A percentile compares a stretch with the other conserved stretches of the same genome.
These are phyloP conservation scores for Idaea aversata DNA, from an alignment of 2,888 invertebrate species.

Conservation along the genomic window DNA sequence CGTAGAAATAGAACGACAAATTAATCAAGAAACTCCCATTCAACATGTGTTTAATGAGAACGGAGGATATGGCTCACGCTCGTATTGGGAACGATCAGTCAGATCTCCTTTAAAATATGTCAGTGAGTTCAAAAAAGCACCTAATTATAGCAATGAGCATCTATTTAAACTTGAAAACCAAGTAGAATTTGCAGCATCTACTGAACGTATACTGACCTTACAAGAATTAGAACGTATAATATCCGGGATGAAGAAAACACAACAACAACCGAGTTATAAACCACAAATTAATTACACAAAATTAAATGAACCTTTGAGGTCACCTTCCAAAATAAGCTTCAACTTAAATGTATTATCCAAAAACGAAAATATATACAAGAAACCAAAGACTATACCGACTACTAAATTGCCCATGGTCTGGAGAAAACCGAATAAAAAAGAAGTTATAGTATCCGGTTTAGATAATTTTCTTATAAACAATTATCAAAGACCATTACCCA, in stretches of 20 bases:
- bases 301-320: constrained; percentile 13
- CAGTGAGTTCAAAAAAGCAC: constrained; percentile 33
- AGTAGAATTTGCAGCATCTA: constrained; percentile 51
- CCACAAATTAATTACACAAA: constrained; percentile 22
- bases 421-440: constrained; percentile 12
- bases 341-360: constrained; percentile 53
- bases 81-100: constrained; percentile 67
- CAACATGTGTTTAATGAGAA: constrained; percentile 49
- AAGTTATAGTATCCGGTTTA: not conserved
- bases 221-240: constrained; percentile 64
- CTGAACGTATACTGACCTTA: constrained; percentile 45
- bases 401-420: not conserved
- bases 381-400: not conserved
- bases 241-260: constrained; percentile 40
- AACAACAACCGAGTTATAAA: constrained; percentile 21
- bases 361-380: constrained; percentile 8
- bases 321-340: constrained; percentile 36
- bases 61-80: constrained; percentile 43
- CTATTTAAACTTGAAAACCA: constrained; percentile 62
- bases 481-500: constrained; percentile 10
- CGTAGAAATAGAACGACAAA: constrained; percentile 41
- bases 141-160: constrained; percentile 48
- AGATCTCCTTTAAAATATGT: constrained; percentile 54
- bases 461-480: constrained; percentile 13
- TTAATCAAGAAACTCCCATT: constrained; percentile 23